Evolutionary conservation across 2,113 vertebrate genomes (phyloP).

Genomic region (Pterocles orientalis): DNA sequence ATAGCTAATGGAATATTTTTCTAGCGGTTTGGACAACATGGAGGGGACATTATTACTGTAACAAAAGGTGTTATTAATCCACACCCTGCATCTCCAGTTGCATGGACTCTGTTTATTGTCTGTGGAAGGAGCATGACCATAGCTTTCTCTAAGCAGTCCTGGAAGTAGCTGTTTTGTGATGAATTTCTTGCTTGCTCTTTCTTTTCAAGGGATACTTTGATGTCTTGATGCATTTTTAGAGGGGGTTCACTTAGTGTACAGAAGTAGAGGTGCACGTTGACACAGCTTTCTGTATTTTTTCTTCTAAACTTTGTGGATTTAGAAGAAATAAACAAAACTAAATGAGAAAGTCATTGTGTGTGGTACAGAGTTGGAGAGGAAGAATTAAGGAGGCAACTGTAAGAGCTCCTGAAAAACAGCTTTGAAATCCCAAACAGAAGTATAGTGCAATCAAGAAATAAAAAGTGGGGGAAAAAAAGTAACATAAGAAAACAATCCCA

Average conservation of each 20-base stretch:
- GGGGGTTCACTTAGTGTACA: not conserved
- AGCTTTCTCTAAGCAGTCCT: not conserved
- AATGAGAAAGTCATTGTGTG: not conserved
- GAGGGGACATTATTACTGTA: slow-evolving; percentile 13
- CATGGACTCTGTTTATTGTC: not conserved
- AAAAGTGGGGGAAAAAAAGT: not conserved
- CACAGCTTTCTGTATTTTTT: not conserved
- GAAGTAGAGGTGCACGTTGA: not conserved
- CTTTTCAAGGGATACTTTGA: not conserved
- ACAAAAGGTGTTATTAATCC: slow-evolving; percentile 42
- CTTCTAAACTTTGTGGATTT: not conserved
- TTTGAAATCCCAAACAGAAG: not conserved
- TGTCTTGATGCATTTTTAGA: not conserved
- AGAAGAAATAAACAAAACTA: not conserved
- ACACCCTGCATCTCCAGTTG: not conserved
- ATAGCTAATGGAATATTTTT: too few species aligned
- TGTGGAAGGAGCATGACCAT: not conserved
- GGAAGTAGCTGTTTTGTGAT: not conserved
- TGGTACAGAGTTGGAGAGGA: not conserved
- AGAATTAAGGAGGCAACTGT: not conserved
- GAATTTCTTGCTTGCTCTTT: not conserved
- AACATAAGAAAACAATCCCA: not conserved
- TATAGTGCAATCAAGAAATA: not conserved
- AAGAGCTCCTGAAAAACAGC: not conserved
- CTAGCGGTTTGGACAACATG: too few species aligned